Evolutionary conservation across 1,140 invertebrate species (phyloP), one percentile per base, ranked within the genome.

Genomic region (Octopus sinensis): DNA sequence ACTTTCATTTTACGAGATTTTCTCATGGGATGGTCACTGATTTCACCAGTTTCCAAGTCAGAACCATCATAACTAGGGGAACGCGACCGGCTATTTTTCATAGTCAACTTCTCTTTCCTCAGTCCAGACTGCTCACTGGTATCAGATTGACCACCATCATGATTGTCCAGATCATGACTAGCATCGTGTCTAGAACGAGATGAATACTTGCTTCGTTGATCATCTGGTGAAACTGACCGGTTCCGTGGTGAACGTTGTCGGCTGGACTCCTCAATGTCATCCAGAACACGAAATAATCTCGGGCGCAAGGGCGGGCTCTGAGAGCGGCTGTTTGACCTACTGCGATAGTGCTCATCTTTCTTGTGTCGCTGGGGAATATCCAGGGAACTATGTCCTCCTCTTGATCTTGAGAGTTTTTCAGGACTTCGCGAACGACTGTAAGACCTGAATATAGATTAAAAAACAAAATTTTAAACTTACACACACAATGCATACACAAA

Each of bases 351-450:
- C 30, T 73, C 68, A 43, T 43, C 30, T 43, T 43, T 43, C 30
- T 43, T 43, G 30, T 43, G 30, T 73, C 68, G 17, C 30, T 73
- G 17, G 68, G 7, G 68, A 13, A 73, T 9, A 6, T 73, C 68
- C 68, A 73, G 30, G 30, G 68, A 73, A 6, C 68, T 73, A 23
- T 73, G 68, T n/a, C 68, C 68, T n/a, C 68, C 68, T 73, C 68
- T 9, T 12, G 68, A 73, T 17, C 68, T 73, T 13, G 68, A 23
- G 9, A 73, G 17, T 2, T 73, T 73, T 23, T 73, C 68, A 6
- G 68, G 68, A 73, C 68, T 73, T 73, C 68, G 0, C 5, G 68
- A 73, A 13, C 68, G 68, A 73, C 68, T 73, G 13, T 73, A 73
- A 17, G 68, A 73, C 30, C 68, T 73, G 30, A 13, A 12, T 5